These are phyloP conservation scores for Lepidostoma basale DNA, from an alignment of 1,140 invertebrate species.

Conservation along the genomic window DNA sequence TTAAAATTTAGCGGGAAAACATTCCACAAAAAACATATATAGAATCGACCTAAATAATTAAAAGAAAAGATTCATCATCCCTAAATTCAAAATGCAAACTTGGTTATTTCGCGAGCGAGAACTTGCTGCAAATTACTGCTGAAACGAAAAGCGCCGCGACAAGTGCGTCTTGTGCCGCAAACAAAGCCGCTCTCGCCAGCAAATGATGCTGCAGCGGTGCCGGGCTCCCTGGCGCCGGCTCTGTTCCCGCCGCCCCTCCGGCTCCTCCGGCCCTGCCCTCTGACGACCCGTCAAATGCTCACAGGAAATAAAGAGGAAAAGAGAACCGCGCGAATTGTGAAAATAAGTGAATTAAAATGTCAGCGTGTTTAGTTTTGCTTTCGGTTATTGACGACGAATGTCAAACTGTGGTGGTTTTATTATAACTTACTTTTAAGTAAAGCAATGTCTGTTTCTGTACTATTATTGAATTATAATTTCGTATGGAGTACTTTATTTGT, in stretches of 20 bases:
- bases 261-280: constrained; percentile 1
- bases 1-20: no score
- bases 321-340: background rate
- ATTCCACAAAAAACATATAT: no score
- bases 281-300: constrained; percentile 18
- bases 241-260: background rate
- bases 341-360: constrained; percentile 31
- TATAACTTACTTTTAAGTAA: no score
- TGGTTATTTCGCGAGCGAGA: background rate
- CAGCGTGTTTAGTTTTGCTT: constrained; percentile 26
- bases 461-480: no score
- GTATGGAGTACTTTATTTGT: no score
- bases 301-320: constrained; percentile 19
- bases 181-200: constrained; percentile 37
- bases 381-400: background rate
- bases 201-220: constrained; percentile 40
- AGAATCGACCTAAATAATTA: no score
- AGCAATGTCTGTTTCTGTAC: no score
- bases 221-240: background rate
- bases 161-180: constrained; percentile 37
- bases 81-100: background rate
- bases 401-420: constrained; percentile 17
- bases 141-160: constrained; percentile 33
- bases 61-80: no score
- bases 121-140: constrained; percentile 24